Percentiles rank a stretch among this genome's conserved stretches.
Evolutionary conservation across 2,888 invertebrate species (phyloP).

Genomic region (Cephus rjabovi): DNA sequence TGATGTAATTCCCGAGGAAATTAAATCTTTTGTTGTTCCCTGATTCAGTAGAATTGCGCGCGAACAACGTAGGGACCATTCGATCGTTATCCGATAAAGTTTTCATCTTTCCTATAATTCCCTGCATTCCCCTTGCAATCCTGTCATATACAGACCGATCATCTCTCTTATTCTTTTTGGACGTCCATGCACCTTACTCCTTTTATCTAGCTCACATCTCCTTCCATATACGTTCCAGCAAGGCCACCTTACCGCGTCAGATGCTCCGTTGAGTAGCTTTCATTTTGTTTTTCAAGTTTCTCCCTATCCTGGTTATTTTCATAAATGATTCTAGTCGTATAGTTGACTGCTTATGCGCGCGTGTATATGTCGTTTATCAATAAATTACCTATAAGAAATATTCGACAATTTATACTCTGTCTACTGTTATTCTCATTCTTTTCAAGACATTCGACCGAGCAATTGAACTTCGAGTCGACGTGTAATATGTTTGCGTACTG

Average conservation of each 20-base stretch:
- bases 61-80: slow-evolving; percentile 19
- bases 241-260: slow-evolving; percentile 49
- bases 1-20: neutral
- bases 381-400: slow-evolving; percentile 16
- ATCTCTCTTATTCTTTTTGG: neutral
- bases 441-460: neutral
- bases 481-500: neutral
- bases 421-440: no score
- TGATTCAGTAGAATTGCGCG: slow-evolving; percentile 2
- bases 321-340: neutral
- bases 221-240: slow-evolving; percentile 28
- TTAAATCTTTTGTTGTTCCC: neutral
- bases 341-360: neutral
- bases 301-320: neutral
- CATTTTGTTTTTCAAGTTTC: neutral
- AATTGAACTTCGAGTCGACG: neutral
- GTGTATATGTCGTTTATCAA: slow-evolving; percentile 3
- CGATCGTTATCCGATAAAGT: neutral
- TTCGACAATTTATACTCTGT: slow-evolving; percentile 5
- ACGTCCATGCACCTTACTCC: neutral
- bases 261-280: slow-evolving; percentile 26
- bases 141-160: neutral
- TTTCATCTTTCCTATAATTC: neutral
- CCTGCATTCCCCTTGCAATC: no score
- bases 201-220: neutral